Evolutionary conservation across 2,113 vertebrate genomes (phyloP).

Genomic region (Ceyx margarethae): DNA sequence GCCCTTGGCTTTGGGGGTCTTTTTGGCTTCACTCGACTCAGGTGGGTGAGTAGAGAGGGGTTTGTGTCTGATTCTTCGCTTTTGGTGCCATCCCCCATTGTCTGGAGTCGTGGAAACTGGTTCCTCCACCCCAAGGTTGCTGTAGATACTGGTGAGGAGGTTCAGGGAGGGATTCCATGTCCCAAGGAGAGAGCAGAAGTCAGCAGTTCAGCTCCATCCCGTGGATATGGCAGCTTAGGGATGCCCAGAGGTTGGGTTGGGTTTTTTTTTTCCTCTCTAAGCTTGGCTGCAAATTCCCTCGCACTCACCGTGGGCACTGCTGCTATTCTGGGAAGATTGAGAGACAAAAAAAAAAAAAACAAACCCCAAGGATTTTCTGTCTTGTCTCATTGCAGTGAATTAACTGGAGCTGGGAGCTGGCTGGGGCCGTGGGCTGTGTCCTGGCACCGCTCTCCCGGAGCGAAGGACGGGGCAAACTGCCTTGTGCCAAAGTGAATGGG

Average conservation of each 20-base stretch:
- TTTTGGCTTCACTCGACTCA: neutral
- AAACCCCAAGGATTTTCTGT: neutral
- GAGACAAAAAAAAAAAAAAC: no score
- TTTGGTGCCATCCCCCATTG: rapidly evolving
- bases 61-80: neutral
- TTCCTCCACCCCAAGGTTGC: neutral
- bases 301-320: neutral
- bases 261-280: neutral
- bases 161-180: neutral
- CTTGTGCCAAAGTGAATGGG: neutral
- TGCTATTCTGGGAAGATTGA: neutral
- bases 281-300: neutral
- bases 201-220: neutral
- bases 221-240: rapidly evolving
- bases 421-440: neutral
- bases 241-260: neutral
- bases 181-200: neutral
- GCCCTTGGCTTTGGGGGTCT: rapidly evolving
- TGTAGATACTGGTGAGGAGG: rapidly evolving
- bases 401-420: neutral
- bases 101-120: rapidly evolving
- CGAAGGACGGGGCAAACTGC: rapidly evolving
- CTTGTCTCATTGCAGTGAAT: neutral
- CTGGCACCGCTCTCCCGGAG: rapidly evolving
- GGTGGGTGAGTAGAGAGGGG: no score